Evolutionary conservation across 2,888 invertebrate genomes (phyloP).

Genomic region (Helleia helle): DNA sequence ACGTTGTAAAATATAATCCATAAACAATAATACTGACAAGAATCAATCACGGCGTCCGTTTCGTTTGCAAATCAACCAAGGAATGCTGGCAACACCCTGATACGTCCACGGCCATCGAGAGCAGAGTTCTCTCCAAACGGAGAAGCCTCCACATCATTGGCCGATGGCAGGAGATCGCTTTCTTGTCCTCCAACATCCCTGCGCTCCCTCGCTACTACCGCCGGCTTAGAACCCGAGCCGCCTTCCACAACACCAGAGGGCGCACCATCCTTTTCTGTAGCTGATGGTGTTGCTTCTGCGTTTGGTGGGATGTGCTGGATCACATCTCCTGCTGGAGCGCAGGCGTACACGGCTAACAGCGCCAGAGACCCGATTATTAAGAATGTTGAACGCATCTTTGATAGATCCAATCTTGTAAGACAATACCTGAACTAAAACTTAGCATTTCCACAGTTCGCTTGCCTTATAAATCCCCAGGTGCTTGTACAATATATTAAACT

Average conservation of each 20-base stretch:
- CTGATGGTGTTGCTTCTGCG: constrained; percentile 57
- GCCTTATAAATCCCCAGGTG: constrained; percentile 42
- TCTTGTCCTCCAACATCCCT: constrained; percentile 49
- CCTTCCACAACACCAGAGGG: constrained; percentile 59
- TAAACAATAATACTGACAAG: not conserved
- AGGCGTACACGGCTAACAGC: constrained; percentile 52
- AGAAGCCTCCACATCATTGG: constrained; percentile 42
- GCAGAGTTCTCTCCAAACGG: constrained; percentile 48
- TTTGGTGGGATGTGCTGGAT: constrained; percentile 61
- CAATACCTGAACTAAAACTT: constrained; percentile 18
- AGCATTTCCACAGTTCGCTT: constrained; percentile 8
- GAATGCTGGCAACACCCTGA: constrained; percentile 56
- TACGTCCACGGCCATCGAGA: constrained; percentile 47
- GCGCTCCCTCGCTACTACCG: constrained; percentile 29
- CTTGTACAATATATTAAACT: constrained; percentile 48
- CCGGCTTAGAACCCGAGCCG: constrained; percentile 42
- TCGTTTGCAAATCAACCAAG: constrained; percentile 37
- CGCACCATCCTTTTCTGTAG: constrained; percentile 53
- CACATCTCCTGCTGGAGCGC: constrained; percentile 52
- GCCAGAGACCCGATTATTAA: constrained; percentile 60
- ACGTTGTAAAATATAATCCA: not conserved
- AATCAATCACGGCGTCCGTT: not conserved
- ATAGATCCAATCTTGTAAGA: constrained; percentile 54
- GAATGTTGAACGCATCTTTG: constrained; percentile 56
- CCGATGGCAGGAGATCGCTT: constrained; percentile 51